Base-by-base conservation (phyloP, 2,113 vertebrate species). In the Cranoglanis bouderius region DNA sequence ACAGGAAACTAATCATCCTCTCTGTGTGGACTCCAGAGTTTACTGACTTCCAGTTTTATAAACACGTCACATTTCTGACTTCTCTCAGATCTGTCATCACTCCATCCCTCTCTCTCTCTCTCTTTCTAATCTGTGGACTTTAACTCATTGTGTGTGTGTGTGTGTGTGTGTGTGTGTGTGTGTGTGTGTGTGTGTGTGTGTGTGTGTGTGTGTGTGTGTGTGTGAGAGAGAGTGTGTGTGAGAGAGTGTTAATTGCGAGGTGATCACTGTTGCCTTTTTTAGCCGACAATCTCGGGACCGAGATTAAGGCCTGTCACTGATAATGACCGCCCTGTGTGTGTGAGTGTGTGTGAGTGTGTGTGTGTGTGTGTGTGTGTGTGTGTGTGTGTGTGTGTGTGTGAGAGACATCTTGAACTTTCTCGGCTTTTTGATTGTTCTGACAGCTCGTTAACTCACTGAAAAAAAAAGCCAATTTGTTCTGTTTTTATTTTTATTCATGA, bases 261-360 rank as follows among this genome's bases (percentile, higher is more conserved):
- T 14, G 10, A 83, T 83, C 26, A 83, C 57, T 43, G 57, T 83
- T 83, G 57, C 35, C 55, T 83, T 83, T 82, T 83, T 83, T 83
- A 59, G 82, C 19, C 35, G 12, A 83, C 55, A 61, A 40, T 61
- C 82, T 61, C 19, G 29, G 38, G 24, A 43, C 55, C 21, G 2
- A 43, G 57, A 83, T 83, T 83, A 83, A 43, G 38, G 35, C 82
- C 82, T 61, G 55, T 83, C 82, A 83, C 35, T 83, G 82, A 83
- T 83, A 83, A 83, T 83, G 82, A 83, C 82, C 26, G 6, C 82
- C n/a, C 19, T 83, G 21, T 59, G 35, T 61, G 55, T 40, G 35
- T 83, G 55, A 61, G 53, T 55, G 80, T 57, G 80, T 55, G 19
- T 57, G 51, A 57, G 29, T n/a, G 80, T 55, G 46, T 51, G n/a